Base-by-base conservation (phyloP, 2,888 invertebrate genomes). In the Acanthosepion pharaonis region DNA sequence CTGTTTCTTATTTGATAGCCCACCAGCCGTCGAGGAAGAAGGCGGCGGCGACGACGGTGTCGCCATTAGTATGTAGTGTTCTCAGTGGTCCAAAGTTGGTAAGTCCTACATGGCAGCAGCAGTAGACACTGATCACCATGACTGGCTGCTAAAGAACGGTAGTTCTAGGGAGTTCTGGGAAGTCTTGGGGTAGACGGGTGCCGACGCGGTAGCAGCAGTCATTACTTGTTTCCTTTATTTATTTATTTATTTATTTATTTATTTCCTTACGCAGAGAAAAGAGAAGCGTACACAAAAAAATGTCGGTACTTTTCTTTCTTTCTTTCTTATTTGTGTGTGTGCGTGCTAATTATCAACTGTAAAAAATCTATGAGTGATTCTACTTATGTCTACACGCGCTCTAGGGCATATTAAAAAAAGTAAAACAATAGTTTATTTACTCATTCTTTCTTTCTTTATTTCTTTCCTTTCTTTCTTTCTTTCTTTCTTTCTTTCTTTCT, bases 21-120 rank as follows among this genome's bases (percentile, higher is more conserved):
- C 78, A 78, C 78, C 78, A 78, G 78, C 78, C 78, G 78, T 78
- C 78, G 78, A n/a, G n/a, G 78, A 78, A 78, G 78, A 78, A 78
- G 78, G 78, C n/a, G 78, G 18, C 78, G 78, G n/a, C 78, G 78
- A 78, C 78, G 78, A 78, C 78, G 78, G 78, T 78, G 78, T 78
- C n/a, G 78, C 78, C 78, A 78, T 78, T 78, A 15, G n/a, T 78
- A 78, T n/a, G 78, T n/a, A 78, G 78, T 78, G 78, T 78, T 78
- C 78, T 78, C 78, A 33, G n/a, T 78, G n/a, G n/a, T 78, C n/a
- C 78, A 78, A 78, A 78, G 78, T 78, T 78, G 78, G 78, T 78
- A 78, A 78, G 78, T 78, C 78, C 78, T 78, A 78, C 78, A 78
- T 78, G 78, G 78, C 78, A 78, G 78, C 78, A 78, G 78, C 78